Conservation (phyloP, 2,888 invertebrate species). For the Poecilobothrus nobilitatus region DNA sequence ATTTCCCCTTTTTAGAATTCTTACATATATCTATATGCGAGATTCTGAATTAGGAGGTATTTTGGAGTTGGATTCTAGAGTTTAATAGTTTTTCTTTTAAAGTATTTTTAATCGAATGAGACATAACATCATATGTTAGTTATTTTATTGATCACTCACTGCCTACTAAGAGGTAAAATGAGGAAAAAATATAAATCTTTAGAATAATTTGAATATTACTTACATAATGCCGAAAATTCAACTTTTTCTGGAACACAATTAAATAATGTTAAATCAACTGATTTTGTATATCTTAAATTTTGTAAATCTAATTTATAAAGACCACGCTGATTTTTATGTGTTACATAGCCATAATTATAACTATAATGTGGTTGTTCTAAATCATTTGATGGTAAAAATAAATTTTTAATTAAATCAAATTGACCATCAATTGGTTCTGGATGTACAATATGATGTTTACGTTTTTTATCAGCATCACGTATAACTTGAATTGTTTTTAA, state of each 20-base stretch:
- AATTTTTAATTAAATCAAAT: conserved; percentile 59
- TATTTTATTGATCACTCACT: too few species aligned
- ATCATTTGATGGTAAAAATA: conserved; percentile 53
- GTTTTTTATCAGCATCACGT: conserved; percentile 60
- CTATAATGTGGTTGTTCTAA: conserved; percentile 49
- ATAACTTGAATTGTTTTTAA: conserved; percentile 48
- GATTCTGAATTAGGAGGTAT: too few species aligned
- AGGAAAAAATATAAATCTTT: too few species aligned
- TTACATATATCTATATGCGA: too few species aligned
- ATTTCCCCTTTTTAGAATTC: too few species aligned
- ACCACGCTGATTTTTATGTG: conserved; percentile 61
- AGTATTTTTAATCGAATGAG: too few species aligned
- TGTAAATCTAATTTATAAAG: conserved; percentile 64
- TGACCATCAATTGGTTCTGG: conserved; percentile 67
- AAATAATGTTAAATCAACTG: conserved; percentile 61
- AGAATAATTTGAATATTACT: conserved; percentile 34
- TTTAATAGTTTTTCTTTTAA: too few species aligned
- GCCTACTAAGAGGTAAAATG: too few species aligned
- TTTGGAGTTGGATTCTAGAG: too few species aligned
- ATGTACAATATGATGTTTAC: conserved; percentile 63
- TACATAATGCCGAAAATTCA: conserved; percentile 64
- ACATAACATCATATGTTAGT: too few species aligned
- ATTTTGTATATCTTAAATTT: conserved; percentile 61
- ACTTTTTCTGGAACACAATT: conserved; percentile 63
- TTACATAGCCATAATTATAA: conserved; percentile 66